These are phyloP conservation scores for Planococcus citri DNA, from an alignment of 1,140 invertebrate genomes.

Conservation along the genomic window DNA sequence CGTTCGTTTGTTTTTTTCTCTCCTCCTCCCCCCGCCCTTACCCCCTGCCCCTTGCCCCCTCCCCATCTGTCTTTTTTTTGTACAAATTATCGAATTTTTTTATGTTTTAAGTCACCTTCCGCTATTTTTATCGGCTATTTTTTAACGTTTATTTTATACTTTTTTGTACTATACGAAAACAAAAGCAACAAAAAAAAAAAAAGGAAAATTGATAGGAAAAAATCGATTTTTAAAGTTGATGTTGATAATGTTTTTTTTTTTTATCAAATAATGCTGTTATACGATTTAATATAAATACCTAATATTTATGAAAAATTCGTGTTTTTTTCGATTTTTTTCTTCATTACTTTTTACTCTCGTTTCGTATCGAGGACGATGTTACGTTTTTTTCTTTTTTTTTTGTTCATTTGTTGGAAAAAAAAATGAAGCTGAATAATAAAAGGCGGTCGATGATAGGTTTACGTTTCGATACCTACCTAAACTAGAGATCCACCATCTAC, in stretches of 20 bases:
- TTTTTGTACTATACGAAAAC: conserved; percentile 11
- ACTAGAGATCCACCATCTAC: too few relatives aligned
- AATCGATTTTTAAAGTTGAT: conserved; percentile 12
- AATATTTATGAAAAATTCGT: too few relatives aligned
- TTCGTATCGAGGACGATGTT: too few relatives aligned
- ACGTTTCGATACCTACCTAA: too few relatives aligned
- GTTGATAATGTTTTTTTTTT: background rate
- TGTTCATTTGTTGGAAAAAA: background rate
- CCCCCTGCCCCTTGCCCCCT: too few relatives aligned
- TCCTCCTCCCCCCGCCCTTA: too few relatives aligned
- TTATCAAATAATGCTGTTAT: conserved; percentile 1
- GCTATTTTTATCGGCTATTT: conserved; percentile 18
- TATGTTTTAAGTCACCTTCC: conserved; percentile 11
- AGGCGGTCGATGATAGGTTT: background rate
- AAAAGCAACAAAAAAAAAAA: too few relatives aligned
- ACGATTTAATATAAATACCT: too few relatives aligned
- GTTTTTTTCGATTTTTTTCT: too few relatives aligned
- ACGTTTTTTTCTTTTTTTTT: background rate
- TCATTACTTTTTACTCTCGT: too few relatives aligned
- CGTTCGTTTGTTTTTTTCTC: too few relatives aligned
- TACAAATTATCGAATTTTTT: conserved; percentile 18
- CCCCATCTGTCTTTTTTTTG: background rate
- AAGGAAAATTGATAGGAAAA: too few relatives aligned
- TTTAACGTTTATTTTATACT: conserved; percentile 20
- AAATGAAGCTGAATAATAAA: background rate